phyloP scores from a whole-genome alignment of 2,113 vertebrate genomes.

The Noturus placidus region DNA sequence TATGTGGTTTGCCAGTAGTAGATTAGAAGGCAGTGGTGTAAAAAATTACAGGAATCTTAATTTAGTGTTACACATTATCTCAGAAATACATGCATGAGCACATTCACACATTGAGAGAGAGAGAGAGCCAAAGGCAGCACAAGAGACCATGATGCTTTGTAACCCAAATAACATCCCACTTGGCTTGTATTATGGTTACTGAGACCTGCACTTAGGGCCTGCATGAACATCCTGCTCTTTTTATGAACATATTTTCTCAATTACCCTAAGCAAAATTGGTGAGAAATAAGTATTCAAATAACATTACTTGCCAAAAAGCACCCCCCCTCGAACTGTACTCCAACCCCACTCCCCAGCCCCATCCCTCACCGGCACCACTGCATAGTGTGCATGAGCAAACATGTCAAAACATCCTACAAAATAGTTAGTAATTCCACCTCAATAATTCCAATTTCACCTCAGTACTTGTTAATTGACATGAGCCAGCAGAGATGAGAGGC shows the following conservation, averaged over 20 bases:
- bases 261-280: conserved; percentile 50
- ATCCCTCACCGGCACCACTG: neutral
- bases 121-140: conserved; percentile 13
- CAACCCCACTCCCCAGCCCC: neutral
- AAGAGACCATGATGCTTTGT: conserved; percentile 31
- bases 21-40: conserved; percentile 25
- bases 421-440: conserved; percentile 61
- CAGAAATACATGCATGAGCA: conserved; percentile 19
- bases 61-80: conserved; percentile 22
- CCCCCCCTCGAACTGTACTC: too few relatives aligned
- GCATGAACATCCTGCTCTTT: conserved; percentile 56
- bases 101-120: conserved; percentile 31
- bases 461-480: conserved; percentile 79
- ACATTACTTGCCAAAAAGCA: conserved; percentile 38
- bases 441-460: conserved; percentile 79
- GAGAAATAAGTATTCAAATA: conserved; percentile 62
- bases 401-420: conserved; percentile 58
- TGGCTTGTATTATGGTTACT: conserved; percentile 63
- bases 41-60: conserved; percentile 36
- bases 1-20: neutral
- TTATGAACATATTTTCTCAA: conserved; percentile 59
- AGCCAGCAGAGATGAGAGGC: conserved; percentile 75
- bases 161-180: conserved; percentile 56
- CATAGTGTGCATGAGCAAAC: conserved; percentile 33
- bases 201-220: conserved; percentile 64